Base-by-base conservation (phyloP, 2,888 invertebrate genomes). In the Dendrolimus pini region DNA sequence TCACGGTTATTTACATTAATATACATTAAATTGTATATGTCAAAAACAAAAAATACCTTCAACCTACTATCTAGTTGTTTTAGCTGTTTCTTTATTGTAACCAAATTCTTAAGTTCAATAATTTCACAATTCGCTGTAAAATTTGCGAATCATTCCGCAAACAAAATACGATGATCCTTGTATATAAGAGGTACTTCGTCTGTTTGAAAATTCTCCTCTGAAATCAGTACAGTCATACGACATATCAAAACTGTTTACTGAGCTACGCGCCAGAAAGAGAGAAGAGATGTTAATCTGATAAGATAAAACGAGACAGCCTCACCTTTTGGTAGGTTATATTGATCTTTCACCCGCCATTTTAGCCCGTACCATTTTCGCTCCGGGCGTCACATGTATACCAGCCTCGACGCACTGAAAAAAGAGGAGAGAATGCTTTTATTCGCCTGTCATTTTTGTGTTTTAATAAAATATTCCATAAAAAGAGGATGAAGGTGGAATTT, bases 331-430 rank as follows among this genome's bases (percentile, higher is more conserved):
- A 80, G 87, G 78, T 88, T 83, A 89, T 91, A 91, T 91, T 91
- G 91, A 91, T 91, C 91, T 90, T 87, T 88, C 87, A 86, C 85
- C 89, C 89, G 88, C 90, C 90, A 89, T 90, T 89, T 89, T 89
- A 87, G 78, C 78, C 74, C 75, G 81, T 78, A 79, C 83, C 85
- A 85, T 88, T 90, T 87, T 88, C 82, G 82, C 85, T 85, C 73
- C 77, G 75, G 81, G 85, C 85, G 81, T 83, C 87, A 85, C 87
- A 85, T 82, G 86, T 83, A 84, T 72, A 80, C 78, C 74, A 74
- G 67, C 70, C 74, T 67, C 69, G 72, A 64, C 71, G 69, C 74
- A 66, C 77, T 76, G 74, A 63, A 53, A 65, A 75, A 76, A 79
- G 82, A 84, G 83, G 79, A 78, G 75, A 74, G 77, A 80, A 76